Evolutionary conservation across 2,113 vertebrate species (phyloP).

Genomic region (Alexandromys fortis): DNA sequence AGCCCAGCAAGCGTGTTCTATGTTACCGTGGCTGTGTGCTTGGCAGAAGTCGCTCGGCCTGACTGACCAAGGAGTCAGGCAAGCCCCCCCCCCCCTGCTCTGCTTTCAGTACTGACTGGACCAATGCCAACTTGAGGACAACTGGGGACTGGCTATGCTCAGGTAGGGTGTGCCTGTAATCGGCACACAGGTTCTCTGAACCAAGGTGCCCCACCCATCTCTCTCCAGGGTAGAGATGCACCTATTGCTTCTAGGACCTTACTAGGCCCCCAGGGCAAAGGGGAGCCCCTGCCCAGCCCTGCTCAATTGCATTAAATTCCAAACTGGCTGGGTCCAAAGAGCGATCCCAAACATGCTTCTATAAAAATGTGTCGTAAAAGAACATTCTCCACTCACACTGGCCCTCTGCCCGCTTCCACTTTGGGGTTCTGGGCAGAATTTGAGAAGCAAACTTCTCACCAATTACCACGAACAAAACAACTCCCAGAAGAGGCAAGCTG

Average conservation of each 20-base stretch:
- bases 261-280: neutral
- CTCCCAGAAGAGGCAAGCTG: slow-evolving; percentile 43
- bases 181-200: neutral
- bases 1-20: neutral
- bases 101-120: rapidly evolving
- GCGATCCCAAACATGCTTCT: slow-evolving; percentile 31
- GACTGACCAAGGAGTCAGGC: neutral
- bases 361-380: slow-evolving; percentile 60
- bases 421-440: slow-evolving; percentile 73
- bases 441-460: slow-evolving; percentile 74
- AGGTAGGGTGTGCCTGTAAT: neutral
- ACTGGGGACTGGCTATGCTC: neutral
- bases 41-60: neutral
- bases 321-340: slow-evolving; percentile 9
- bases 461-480: slow-evolving; percentile 76
- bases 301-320: neutral
- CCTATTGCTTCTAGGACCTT: neutral
- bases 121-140: rapidly evolving
- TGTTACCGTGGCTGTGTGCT: neutral
- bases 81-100: neutral
- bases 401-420: slow-evolving; percentile 73
- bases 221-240: neutral
- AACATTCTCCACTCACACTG: slow-evolving; percentile 35
- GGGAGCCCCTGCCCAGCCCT: neutral
- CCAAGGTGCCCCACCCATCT: neutral